Base-by-base conservation (phyloP, 2,113 vertebrate species). In the Arenaria interpres region DNA sequence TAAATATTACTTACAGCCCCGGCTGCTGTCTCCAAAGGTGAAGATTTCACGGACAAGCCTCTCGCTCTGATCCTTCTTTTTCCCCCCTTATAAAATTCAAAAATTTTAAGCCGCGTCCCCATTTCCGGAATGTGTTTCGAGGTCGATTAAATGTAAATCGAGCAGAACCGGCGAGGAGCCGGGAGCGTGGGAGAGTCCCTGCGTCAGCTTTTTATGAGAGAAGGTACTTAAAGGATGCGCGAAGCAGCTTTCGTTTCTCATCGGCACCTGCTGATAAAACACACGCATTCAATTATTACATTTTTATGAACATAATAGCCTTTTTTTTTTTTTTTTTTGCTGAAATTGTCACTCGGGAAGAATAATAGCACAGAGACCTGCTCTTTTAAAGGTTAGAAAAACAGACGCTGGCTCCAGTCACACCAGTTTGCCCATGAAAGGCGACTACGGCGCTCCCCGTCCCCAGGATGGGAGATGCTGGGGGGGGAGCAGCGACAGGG, bases 171-270 rank as follows among this genome's bases (percentile, higher is more conserved):
- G 92, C 89, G 75, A 19, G n/a, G 63, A 83, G 11, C 27, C 12
- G 1, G 4, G 28, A 45, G 56, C 50, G 21, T 27, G 60, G 43
- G 51, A 43, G 39, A 57, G 53, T 28, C 60, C 66, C 66, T 37
- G 56, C 8, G 59, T 79, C 78, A 83, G 90, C 84, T 57, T 57
- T 73, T 68, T 57, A n/a, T 33, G 45, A 50, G 45, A 46, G 18
- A 69, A 51, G 56, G 25, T 28, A 67, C 77, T 96, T 90, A 92
- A 22, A 87, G 33, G 37, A 81, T 94, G 84, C 79, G 50, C n/a
- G 84, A 53, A 78, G 43, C 50, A 57, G 76, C 39, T 85, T 95
- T 94, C 80, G 41, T 81, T 91, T 92, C 85, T 79, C 85, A 87
- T 27, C 86, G 72, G 23, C 67, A 86, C 68, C 79, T 77, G 76